Evolutionary conservation across 2,797 vertebrate genomes (phyloP), one percentile per base, ranked within the genome.

Genomic region (Myripristis murdjan): DNA sequence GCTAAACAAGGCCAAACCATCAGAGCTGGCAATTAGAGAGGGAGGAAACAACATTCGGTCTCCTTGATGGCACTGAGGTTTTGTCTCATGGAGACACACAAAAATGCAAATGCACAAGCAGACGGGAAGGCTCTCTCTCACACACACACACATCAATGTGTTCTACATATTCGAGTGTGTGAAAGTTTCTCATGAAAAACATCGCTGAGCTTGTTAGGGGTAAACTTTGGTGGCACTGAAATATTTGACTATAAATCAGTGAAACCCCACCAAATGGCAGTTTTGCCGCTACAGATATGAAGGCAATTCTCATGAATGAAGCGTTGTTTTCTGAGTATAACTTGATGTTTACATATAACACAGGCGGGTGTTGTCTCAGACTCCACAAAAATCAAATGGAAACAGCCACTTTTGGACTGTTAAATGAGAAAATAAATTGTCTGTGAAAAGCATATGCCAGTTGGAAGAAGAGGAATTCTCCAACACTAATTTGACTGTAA

Each of bases 21-120:
- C 82, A 85, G 73, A 81, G 77, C 64, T 64, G 57, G 79, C 90
- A 90, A 89, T 91, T 91, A 91, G 70, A 90, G 87, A 81, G 83
- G 72, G 73, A 84, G 85, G 84, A 91, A 89, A 90, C 84, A 91
- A 87, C 83, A 85, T 90, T 89, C 82, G 89, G 87, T 91, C 84
- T 85, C 79, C 83, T 84, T 89, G 85, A 92, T 92, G 90, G 73
- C 75, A 70, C 35, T 92, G 91, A 90, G 92, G 89, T 90, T 93
- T 91, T 71, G 75, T 89, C 82, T 84, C 69, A 69, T 62, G 74
- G 76, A 86, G 79, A 79, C 73, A 33, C 18, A 47, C 58, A 79
- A 67, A 83, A 87, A 82, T 78, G 69, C 70, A 77, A 86, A 78
- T 74, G 78, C 74, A 16, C 24, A 81, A 55, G 64, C 81, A 73